Conservation (phyloP, 53 echinoderm and acorn worm species). For the Temnopleurus reevesii region DNA sequence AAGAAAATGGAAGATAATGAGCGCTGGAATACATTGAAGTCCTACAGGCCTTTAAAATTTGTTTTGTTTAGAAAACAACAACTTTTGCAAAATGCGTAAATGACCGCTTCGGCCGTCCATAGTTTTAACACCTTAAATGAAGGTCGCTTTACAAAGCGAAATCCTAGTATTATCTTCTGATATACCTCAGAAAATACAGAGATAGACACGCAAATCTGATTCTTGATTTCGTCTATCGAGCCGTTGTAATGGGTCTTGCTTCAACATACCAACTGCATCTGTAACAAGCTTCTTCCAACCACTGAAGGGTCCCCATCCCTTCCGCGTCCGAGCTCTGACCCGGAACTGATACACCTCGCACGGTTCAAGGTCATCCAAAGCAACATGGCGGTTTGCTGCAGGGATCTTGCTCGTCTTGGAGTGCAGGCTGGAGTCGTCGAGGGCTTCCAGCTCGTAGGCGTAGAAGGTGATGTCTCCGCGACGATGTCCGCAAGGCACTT, state of each 20-base stretch:
- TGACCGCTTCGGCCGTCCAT: no score
- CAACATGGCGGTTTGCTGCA: neutral
- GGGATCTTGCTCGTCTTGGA: slow-evolving; percentile 50
- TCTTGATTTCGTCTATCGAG: no score
- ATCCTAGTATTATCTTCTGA: no score
- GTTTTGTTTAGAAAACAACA: no score
- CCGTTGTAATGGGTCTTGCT: no score
- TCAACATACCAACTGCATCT: slow-evolving; percentile 50
- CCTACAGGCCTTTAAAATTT: no score
- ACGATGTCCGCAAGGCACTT: slow-evolving; percentile 56
- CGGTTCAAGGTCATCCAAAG: slow-evolving; percentile 61
- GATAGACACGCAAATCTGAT: neutral
- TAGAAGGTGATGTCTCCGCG: slow-evolving; percentile 51
- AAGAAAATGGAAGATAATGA: no score
- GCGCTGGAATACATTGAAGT: no score
- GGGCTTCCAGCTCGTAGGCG: slow-evolving; percentile 52
- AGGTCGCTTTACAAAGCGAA: no score
- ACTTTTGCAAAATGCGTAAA: no score
- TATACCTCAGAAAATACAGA: neutral
- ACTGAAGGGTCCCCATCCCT: slow-evolving; percentile 77
- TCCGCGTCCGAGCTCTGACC: slow-evolving; percentile 65
- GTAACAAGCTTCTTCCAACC: slow-evolving; percentile 31
- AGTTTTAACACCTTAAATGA: no score
- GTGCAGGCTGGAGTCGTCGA: neutral
- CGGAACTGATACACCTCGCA: slow-evolving; percentile 69